These are phyloP conservation scores for Phasia obesa DNA, from an alignment of 2,888 invertebrate species.

Conservation along the genomic window DNA sequence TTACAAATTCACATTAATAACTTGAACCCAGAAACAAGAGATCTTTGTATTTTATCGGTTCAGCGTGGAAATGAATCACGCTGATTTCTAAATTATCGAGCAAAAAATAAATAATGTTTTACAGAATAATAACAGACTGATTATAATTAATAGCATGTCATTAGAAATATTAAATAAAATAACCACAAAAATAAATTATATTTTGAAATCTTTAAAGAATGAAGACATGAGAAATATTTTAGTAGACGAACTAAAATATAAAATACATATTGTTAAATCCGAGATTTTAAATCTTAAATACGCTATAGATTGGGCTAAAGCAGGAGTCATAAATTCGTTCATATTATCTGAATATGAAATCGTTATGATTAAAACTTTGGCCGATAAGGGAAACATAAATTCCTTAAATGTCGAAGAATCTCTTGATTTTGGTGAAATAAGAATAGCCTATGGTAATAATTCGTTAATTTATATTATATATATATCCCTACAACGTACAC, in stretches of 20 bases:
- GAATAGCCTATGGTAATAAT: conserved; percentile 55
- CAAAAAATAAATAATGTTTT: no score
- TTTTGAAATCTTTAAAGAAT: background rate
- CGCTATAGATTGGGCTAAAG: conserved; percentile 62
- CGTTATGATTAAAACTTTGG: background rate
- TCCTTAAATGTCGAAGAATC: no score
- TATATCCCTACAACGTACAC: conserved; percentile 39
- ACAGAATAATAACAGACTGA: no score
- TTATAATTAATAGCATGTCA: no score
- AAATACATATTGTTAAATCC: conserved; percentile 47
- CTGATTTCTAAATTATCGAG: no score
- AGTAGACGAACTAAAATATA: background rate
- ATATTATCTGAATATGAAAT: conserved; percentile 5
- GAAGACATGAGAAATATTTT: background rate
- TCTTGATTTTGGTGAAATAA: background rate
- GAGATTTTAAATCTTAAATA: conserved; percentile 58
- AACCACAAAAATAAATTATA: no score
- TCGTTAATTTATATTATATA: conserved; percentile 47
- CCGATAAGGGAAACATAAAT: background rate
- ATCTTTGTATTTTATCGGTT: no score
- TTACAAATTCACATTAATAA: no score
- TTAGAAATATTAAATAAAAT: no score
- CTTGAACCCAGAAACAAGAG: no score
- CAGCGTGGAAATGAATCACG: no score
- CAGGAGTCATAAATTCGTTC: background rate